Percentiles rank a stretch among this genome's conserved stretches.
Evolutionary conservation across 2,797 vertebrate genomes (phyloP).

Genomic region (Anguilla anguilla): DNA sequence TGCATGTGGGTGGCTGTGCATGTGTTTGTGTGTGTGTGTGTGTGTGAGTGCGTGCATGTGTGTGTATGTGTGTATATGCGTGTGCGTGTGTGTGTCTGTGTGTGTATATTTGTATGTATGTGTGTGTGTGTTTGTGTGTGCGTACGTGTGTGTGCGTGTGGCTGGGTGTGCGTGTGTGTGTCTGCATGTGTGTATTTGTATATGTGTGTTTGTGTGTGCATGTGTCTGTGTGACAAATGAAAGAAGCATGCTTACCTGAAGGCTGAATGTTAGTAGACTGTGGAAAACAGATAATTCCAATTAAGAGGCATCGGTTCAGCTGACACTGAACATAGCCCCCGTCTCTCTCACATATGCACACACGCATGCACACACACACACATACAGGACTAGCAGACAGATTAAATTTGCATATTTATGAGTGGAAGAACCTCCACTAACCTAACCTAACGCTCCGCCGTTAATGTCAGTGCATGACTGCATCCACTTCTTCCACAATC

Average conservation of each 20-base stretch:
- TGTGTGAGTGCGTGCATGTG: background rate
- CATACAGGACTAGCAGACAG: too few species aligned
- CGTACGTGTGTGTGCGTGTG: background rate
- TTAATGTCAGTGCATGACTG: background rate
- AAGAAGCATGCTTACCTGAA: constrained; percentile 21
- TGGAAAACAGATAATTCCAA: constrained; percentile 27
- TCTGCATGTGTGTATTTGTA: too few species aligned
- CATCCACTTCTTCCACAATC: background rate
- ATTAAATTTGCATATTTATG: constrained; percentile 24
- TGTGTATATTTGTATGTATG: background rate
- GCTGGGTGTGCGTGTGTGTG: too few species aligned
- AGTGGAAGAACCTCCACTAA: too few species aligned
- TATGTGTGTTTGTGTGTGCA: background rate
- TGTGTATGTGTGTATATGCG: background rate
- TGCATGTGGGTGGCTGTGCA: background rate
- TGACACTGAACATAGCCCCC: background rate
- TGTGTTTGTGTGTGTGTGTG: background rate
- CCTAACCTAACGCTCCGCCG: too few species aligned
- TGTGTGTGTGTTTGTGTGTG: background rate
- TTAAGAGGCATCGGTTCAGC: background rate
- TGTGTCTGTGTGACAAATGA: constrained; percentile 4
- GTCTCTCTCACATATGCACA: background rate
- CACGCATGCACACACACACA: background rate
- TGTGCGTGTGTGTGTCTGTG: background rate
- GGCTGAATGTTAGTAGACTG: constrained; percentile 8